A percentile compares a stretch with the other conserved stretches of the same genome.
Conservation (phyloP, 2,888 invertebrate genomes). For the Ochropleura leucogaster region DNA sequence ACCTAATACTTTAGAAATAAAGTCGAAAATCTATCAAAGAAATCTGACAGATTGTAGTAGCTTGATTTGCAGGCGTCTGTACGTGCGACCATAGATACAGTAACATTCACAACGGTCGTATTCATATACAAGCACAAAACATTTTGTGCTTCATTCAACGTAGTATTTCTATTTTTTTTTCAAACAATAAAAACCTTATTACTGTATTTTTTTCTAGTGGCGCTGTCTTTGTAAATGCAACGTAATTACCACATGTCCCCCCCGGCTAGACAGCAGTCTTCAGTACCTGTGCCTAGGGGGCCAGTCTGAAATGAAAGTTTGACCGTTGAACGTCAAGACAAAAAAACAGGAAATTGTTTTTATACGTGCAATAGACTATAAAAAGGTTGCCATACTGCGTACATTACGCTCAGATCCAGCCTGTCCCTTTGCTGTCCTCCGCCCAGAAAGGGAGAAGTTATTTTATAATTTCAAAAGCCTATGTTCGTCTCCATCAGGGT, state of each 20-base stretch:
- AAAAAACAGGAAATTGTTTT: conserved; percentile 3
- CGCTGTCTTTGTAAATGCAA: not conserved
- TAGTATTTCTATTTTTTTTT: not conserved
- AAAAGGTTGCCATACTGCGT: not conserved
- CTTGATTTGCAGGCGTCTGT: too few relatives aligned
- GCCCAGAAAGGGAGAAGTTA: too few relatives aligned
- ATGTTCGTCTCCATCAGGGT: too few relatives aligned
- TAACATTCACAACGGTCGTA: not conserved
- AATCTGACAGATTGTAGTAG: too few relatives aligned
- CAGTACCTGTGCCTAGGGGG: conserved; percentile 23
- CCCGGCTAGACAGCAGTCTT: conserved; percentile 12
- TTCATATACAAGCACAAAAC: not conserved
- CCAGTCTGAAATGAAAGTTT: conserved; percentile 25
- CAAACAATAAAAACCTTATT: not conserved
- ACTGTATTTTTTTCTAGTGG: not conserved
- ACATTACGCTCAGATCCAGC: not conserved
- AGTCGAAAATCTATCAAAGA: too few relatives aligned
- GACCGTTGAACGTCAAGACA: not conserved
- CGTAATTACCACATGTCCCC: conserved; percentile 26
- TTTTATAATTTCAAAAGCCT: too few relatives aligned
- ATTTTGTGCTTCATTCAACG: too few relatives aligned
- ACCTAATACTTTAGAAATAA: too few relatives aligned
- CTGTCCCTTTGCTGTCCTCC: too few relatives aligned
- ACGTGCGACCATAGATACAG: not conserved
- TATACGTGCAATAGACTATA: not conserved